These are phyloP conservation scores for Anastatus disparis DNA, from an alignment of 1,140 invertebrate species.

Conservation along the genomic window DNA sequence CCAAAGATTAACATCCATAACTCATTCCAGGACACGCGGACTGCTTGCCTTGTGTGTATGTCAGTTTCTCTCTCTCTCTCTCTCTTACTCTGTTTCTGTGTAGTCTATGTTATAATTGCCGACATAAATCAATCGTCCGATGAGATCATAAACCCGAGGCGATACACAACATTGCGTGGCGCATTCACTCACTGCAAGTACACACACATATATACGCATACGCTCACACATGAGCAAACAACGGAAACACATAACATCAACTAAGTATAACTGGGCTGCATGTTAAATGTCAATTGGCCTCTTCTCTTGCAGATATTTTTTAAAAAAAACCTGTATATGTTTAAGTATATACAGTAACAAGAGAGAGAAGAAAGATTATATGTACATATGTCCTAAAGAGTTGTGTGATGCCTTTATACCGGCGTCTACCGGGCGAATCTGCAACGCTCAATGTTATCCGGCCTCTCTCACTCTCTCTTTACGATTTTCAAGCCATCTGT, in stretches of 20 bases:
- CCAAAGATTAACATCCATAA: slow-evolving; percentile 65
- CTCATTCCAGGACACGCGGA: slow-evolving; percentile 61
- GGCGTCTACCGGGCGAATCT: background rate
- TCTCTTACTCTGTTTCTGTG: too few relatives aligned
- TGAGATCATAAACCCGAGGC: slow-evolving; percentile 67
- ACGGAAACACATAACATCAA: slow-evolving; percentile 58
- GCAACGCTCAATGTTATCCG: background rate
- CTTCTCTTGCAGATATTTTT: background rate
- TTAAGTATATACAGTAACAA: too few relatives aligned
- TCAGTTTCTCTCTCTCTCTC: too few relatives aligned
- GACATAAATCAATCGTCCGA: slow-evolving; percentile 67
- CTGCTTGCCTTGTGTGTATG: slow-evolving; percentile 62
- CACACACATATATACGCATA: too few relatives aligned
- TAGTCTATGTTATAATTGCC: slow-evolving; percentile 66
- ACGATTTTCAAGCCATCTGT: background rate
- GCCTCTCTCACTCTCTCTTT: background rate
- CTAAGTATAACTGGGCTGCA: slow-evolving; percentile 53
- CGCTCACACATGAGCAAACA: too few relatives aligned
- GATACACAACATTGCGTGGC: slow-evolving; percentile 56
- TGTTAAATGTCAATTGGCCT: slow-evolving; percentile 64
- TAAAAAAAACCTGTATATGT: too few relatives aligned
- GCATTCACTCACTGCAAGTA: too few relatives aligned
- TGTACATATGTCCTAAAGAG: too few relatives aligned
- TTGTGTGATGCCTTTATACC: too few relatives aligned
- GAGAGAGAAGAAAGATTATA: too few relatives aligned